Evolutionary conservation across 1,140 invertebrate species (phyloP).

Genomic region (Drosophila baimaii): DNA sequence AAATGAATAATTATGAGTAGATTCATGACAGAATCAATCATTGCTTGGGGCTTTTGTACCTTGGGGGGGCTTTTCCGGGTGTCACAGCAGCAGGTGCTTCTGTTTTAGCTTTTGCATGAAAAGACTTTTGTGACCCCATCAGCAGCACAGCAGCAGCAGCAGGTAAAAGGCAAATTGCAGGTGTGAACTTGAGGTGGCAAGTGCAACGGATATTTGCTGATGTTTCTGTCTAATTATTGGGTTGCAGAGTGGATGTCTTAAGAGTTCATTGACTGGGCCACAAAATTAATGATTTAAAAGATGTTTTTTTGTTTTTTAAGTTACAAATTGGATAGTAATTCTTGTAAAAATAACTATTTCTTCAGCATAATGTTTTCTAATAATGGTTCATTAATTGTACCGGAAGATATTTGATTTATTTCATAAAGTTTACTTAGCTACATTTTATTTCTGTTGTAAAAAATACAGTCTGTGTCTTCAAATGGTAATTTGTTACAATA

Average conservation of each 20-base stretch:
- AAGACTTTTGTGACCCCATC: slow-evolving; percentile 13
- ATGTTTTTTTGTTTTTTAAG: too few species aligned
- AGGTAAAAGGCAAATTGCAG: slow-evolving; percentile 50
- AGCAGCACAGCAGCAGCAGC: too few species aligned
- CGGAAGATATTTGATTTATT: too few species aligned
- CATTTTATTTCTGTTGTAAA: too few species aligned
- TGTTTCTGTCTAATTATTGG: background rate
- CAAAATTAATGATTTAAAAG: too few species aligned
- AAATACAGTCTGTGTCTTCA: too few species aligned
- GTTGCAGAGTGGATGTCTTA: background rate
- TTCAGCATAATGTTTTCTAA: too few species aligned
- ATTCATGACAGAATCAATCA: slow-evolving; percentile 37
- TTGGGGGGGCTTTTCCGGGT: slow-evolving; percentile 13
- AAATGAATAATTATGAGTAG: slow-evolving; percentile 53
- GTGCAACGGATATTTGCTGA: slow-evolving; percentile 16
- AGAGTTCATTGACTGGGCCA: background rate
- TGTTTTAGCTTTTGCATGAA: background rate
- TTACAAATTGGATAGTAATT: too few species aligned
- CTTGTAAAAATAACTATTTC: too few species aligned
- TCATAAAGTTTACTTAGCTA: too few species aligned
- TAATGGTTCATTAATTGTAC: too few species aligned
- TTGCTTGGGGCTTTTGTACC: slow-evolving; percentile 14
- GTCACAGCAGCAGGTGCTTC: background rate
- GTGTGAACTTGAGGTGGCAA: slow-evolving; percentile 65
- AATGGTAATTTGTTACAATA: too few species aligned